Percentiles rank a stretch among this genome's conserved stretches.
These are phyloP conservation scores for Leucoma salicis DNA, from an alignment of 2,888 invertebrate genomes.

Conservation along the genomic window DNA sequence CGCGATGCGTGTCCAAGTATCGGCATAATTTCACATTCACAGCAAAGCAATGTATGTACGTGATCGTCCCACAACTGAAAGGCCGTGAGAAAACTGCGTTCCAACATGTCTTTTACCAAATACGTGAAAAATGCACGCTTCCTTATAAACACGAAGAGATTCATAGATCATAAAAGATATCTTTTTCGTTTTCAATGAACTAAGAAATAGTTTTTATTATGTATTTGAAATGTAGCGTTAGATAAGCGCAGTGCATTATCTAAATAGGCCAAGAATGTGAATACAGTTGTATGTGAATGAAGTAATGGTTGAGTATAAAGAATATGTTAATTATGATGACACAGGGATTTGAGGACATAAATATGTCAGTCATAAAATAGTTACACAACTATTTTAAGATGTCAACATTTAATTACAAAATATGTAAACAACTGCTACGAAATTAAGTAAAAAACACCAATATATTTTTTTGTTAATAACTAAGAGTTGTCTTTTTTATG, in stretches of 20 bases:
- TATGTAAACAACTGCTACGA: too few species aligned
- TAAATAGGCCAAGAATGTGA: constrained; percentile 6
- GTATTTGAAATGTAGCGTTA: background rate
- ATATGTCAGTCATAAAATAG: too few species aligned
- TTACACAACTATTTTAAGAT: too few species aligned
- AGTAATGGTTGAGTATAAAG: background rate
- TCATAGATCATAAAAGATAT: background rate
- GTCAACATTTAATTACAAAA: too few species aligned
- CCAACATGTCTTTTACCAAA: constrained; percentile 46
- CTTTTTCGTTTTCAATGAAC: background rate
- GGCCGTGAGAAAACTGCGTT: constrained; percentile 70
- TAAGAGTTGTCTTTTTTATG: too few species aligned
- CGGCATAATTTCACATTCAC: constrained; percentile 65
- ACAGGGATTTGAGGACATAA: background rate
- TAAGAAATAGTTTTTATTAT: constrained; percentile 1
- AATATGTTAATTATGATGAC: background rate
- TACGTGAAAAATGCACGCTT: constrained; percentile 33
- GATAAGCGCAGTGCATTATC: background rate
- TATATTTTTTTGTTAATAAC: too few species aligned
- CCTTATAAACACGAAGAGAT: background rate
- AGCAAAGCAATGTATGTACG: constrained; percentile 45
- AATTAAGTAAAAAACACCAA: too few species aligned
- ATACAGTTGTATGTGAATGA: background rate
- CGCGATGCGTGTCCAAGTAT: constrained; percentile 43
- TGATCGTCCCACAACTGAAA: constrained; percentile 45